Percentiles rank a stretch among this genome's conserved stretches.
Conservation (phyloP, 2,113 vertebrate species). For the Carlito syrichta region DNA sequence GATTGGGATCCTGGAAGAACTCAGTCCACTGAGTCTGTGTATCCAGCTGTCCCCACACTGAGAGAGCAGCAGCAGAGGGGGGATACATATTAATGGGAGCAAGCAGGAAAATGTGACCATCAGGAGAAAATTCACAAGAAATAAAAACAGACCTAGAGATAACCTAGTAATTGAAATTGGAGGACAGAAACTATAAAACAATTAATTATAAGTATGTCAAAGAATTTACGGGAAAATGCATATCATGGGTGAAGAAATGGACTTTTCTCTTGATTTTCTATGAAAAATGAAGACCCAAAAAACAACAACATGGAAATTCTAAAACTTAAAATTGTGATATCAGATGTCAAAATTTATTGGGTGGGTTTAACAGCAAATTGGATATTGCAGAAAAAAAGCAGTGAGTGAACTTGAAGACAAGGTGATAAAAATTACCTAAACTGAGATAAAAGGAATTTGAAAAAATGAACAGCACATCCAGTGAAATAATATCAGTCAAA, state of each 20-base stretch:
- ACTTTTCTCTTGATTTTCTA: neutral
- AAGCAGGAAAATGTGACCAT: neutral
- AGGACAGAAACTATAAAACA: neutral
- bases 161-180: slow-evolving; percentile 10
- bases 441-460: neutral
- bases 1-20: neutral
- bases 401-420: neutral
- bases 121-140: neutral
- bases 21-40: neutral
- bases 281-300: neutral
- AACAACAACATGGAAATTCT: neutral
- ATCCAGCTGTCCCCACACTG: accelerated
- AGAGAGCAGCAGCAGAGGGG: neutral
- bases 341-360: neutral
- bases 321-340: neutral
- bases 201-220: neutral
- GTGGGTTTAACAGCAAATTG: neutral
- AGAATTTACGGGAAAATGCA: neutral
- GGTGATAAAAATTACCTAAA: neutral
- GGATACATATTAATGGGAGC: neutral
- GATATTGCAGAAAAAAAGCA: neutral
- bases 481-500: neutral
- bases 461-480: neutral
- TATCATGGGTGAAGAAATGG: neutral
- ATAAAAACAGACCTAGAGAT: neutral